Conservation (phyloP, 2,797 vertebrate genomes). For the Vultur gryphus region DNA sequence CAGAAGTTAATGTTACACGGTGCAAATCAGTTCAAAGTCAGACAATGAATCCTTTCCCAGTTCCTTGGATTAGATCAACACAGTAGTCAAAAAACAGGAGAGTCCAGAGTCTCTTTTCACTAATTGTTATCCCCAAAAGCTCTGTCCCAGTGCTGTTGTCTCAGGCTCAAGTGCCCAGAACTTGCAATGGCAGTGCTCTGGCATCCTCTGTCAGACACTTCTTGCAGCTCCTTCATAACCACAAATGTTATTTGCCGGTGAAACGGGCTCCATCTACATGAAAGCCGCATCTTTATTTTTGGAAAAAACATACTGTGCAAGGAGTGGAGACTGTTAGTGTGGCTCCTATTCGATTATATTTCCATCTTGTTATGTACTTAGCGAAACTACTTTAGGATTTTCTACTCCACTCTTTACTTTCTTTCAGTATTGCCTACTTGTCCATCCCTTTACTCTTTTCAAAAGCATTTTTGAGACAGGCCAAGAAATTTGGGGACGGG, state of each 20-base stretch:
- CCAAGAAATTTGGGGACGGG: background rate
- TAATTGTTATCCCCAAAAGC: background rate
- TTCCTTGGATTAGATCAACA: background rate
- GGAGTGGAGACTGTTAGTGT: background rate
- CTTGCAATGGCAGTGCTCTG: background rate
- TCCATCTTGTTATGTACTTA: background rate
- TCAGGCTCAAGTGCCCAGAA: background rate
- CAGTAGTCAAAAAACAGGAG: background rate
- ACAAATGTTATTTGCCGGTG: background rate
- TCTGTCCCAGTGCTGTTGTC: background rate
- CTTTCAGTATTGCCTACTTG: background rate
- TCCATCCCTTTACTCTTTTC: background rate
- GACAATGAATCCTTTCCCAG: background rate
- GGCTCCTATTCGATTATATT: background rate
- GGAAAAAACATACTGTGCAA: background rate
- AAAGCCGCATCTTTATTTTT: background rate
- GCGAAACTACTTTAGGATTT: background rate
- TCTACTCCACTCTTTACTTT: background rate
- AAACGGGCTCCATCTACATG: background rate
- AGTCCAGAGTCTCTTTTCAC: background rate
- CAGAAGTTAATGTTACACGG: background rate
- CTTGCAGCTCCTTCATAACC: background rate
- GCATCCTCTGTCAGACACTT: background rate
- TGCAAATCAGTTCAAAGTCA: background rate
- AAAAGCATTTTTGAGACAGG: background rate